Percentiles rank a stretch among this genome's conserved stretches.
These are phyloP conservation scores for Ceryle rudis DNA, from an alignment of 2,797 vertebrate genomes.

Conservation along the genomic window DNA sequence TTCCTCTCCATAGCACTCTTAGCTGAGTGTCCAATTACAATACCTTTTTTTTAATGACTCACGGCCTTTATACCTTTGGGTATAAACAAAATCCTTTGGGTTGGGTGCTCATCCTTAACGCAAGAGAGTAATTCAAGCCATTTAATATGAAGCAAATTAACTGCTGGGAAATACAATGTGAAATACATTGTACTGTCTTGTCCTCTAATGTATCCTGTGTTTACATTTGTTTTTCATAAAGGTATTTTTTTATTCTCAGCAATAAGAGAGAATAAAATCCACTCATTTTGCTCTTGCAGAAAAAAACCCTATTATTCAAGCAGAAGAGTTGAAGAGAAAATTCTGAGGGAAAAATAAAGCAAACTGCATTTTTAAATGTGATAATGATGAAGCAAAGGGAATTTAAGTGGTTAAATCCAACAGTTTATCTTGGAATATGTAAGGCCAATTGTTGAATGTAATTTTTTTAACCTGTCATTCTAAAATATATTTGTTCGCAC, in stretches of 20 bases:
- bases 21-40: neutral
- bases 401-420: neutral
- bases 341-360: neutral
- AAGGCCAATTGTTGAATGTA: neutral
- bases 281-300: neutral
- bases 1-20: neutral
- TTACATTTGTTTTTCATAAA: neutral
- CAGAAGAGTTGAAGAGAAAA: neutral
- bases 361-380: neutral
- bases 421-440: neutral
- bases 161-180: neutral
- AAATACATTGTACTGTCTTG: neutral
- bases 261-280: neutral
- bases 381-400: neutral
- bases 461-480: slow-evolving; percentile 1
- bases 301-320: neutral
- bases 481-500: slow-evolving; percentile 8
- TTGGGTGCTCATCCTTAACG: neutral
- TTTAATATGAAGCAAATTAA: neutral
- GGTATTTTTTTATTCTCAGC: neutral
- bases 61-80: too few relatives aligned
- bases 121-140: neutral
- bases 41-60: neutral
- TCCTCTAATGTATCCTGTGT: neutral
- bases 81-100: too few relatives aligned